phyloP scores from a whole-genome alignment of 2,797 vertebrate species.

The Ctenochaetus hawaiiensis region DNA sequence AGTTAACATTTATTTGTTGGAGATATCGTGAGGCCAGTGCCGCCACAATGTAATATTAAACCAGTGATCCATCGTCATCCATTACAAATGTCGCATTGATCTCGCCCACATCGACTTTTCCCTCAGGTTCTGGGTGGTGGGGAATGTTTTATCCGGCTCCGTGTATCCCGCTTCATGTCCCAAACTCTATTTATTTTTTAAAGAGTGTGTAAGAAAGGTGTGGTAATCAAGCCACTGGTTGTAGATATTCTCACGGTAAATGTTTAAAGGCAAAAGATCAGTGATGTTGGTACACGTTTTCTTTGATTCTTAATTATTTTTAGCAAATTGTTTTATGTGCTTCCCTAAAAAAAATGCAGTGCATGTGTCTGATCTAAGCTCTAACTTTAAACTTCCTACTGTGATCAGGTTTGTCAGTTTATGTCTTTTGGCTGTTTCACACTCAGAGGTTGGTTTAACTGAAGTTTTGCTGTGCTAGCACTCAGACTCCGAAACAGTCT shows the following conservation, averaged over 20 bases:
- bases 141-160: conserved; percentile 57
- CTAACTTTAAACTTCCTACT: conserved; percentile 16
- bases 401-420: conserved; percentile 17
- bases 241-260: conserved; percentile 2
- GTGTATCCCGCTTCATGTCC: conserved; percentile 36
- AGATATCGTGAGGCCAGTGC: conserved; percentile 87
- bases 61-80: conserved; percentile 91
- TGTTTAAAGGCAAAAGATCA: conserved; percentile 10
- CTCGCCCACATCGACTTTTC: conserved; percentile 88
- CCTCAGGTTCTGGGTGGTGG: conserved; percentile 48
- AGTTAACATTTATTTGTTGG: conserved; percentile 96
- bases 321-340: not conserved
- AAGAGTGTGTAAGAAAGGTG: conserved; percentile 15
- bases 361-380: conserved; percentile 16
- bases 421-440: conserved; percentile 18
- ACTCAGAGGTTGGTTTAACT: conserved; percentile 19
- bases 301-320: conserved; percentile 5
- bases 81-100: conserved; percentile 91
- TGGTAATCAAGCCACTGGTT: conserved; percentile 2
- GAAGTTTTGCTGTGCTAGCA: conserved; percentile 13
- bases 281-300: not conserved
- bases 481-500: conserved; percentile 8
- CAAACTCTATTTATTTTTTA: conserved; percentile 28
- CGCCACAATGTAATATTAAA: conserved; percentile 93
- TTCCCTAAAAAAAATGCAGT: not conserved